A percentile compares a stretch with the other conserved stretches of the same genome.
Evolutionary conservation across 1,140 invertebrate species (phyloP).

Genomic region (Hesperophylax magnus): DNA sequence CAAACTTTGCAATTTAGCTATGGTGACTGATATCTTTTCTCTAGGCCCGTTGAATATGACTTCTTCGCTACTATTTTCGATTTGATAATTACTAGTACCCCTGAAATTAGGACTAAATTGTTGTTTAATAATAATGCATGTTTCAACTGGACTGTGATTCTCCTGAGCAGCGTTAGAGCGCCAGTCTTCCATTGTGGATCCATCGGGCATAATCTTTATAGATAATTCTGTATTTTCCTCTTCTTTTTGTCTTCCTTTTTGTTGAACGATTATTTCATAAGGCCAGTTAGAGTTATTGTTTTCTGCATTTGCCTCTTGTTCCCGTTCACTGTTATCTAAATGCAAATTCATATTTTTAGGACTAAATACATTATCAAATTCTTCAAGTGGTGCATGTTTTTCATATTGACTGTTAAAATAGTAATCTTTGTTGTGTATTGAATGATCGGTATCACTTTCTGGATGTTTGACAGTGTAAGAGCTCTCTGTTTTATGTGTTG

Average conservation of each 20-base stretch:
- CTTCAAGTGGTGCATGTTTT: not conserved
- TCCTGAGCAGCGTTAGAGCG: slow-evolving; percentile 5
- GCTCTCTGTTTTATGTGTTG: slow-evolving; percentile 16
- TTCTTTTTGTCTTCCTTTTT: slow-evolving; percentile 32
- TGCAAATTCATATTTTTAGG: slow-evolving; percentile 25
- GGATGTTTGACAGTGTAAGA: slow-evolving; percentile 44
- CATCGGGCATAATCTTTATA: slow-evolving; percentile 51
- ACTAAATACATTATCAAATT: slow-evolving; percentile 22
- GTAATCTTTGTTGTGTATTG: slow-evolving; percentile 25
- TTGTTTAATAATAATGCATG: slow-evolving; percentile 53
- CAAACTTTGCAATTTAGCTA: slow-evolving; percentile 54
- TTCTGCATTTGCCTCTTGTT: slow-evolving; percentile 26
- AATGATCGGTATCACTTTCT: slow-evolving; percentile 49
- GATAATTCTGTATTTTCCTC: slow-evolving; percentile 40
- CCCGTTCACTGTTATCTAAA: slow-evolving; percentile 18
- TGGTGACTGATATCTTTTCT: slow-evolving; percentile 42
- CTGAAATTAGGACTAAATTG: slow-evolving; percentile 40
- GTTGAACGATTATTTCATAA: slow-evolving; percentile 52
- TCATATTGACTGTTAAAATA: slow-evolving; percentile 12
- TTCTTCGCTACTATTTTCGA: slow-evolving; percentile 30
- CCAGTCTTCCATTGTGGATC: not conserved
- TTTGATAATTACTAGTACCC: slow-evolving; percentile 1
- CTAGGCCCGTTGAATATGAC: slow-evolving; percentile 25
- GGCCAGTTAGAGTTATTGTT: slow-evolving; percentile 36
- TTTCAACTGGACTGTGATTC: slow-evolving; percentile 42